phyloP scores from a whole-genome alignment of 35 echinoderm and acorn worm genomes.

The Ptychodera flava region DNA sequence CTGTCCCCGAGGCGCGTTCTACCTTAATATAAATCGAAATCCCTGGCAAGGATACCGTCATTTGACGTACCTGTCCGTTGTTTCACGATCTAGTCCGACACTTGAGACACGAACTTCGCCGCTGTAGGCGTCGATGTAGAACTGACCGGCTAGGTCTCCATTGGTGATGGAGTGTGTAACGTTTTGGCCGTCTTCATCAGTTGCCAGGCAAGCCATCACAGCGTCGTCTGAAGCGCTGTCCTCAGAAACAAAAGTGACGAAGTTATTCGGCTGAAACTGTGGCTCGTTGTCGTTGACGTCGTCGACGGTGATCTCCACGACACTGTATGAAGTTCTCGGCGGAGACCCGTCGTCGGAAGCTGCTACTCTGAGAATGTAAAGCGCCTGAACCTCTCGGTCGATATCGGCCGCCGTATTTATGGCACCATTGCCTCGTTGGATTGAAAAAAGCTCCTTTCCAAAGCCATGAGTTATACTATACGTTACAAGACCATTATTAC shows the following conservation, averaged over 20 bases:
- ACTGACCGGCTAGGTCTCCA: slow-evolving; percentile 61
- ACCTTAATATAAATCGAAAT: too few relatives aligned
- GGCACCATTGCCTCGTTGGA: slow-evolving; percentile 39
- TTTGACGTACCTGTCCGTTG: slow-evolving; percentile 26
- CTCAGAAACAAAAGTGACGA: not conserved
- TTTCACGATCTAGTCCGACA: slow-evolving; percentile 61
- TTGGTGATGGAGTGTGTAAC: slow-evolving; percentile 56
- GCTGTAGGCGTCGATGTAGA: slow-evolving; percentile 45
- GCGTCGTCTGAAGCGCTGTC: not conserved
- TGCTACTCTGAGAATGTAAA: not conserved
- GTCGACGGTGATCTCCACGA: not conserved
- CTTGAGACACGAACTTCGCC: slow-evolving; percentile 53
- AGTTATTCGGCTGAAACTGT: not conserved
- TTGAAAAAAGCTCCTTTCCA: slow-evolving; percentile 48
- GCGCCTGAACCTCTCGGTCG: slow-evolving; percentile 41
- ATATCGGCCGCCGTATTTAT: slow-evolving; percentile 49
- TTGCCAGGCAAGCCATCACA: not conserved
- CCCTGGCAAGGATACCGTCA: too few relatives aligned
- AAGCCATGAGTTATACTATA: slow-evolving; percentile 72
- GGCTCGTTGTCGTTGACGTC: not conserved
- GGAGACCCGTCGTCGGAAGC: not conserved
- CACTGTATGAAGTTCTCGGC: not conserved
- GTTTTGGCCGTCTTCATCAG: slow-evolving; percentile 42
- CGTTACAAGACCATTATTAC: slow-evolving; percentile 66
- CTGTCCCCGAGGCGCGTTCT: too few relatives aligned